These are phyloP conservation scores for Scomber japonicus DNA, from an alignment of 2,113 vertebrate species.

Conservation along the genomic window DNA sequence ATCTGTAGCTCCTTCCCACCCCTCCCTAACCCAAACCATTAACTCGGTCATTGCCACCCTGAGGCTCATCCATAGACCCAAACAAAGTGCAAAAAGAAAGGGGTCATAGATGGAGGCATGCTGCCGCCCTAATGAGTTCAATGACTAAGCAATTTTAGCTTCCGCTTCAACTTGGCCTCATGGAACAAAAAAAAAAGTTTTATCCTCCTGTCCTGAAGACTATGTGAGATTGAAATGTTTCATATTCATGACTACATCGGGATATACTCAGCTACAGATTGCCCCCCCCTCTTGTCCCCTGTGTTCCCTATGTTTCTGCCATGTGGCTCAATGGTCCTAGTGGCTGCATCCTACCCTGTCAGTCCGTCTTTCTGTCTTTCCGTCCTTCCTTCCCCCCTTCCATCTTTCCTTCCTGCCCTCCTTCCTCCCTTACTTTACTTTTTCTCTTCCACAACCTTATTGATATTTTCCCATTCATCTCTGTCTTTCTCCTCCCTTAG, in stretches of 20 bases:
- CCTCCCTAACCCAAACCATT: slow-evolving; percentile 58
- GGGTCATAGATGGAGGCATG: slow-evolving; percentile 66
- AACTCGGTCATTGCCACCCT: slow-evolving; percentile 70
- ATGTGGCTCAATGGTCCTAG: slow-evolving; percentile 24
- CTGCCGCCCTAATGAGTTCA: slow-evolving; percentile 70
- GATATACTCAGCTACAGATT: slow-evolving; percentile 39
- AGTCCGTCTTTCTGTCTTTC: background rate
- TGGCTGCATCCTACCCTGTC: slow-evolving; percentile 28
- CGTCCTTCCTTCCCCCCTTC: background rate
- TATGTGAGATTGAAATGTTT: slow-evolving; percentile 31
- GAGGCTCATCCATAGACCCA: slow-evolving; percentile 74
- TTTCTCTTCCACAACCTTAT: slow-evolving; percentile 45
- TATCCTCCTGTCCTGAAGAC: slow-evolving; percentile 35
- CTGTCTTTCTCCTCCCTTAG: slow-evolving; percentile 15
- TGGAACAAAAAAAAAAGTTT: slow-evolving; percentile 19
- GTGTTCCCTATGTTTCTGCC: slow-evolving; percentile 29
- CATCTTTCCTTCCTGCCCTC: background rate
- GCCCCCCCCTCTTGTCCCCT: slow-evolving; percentile 24
- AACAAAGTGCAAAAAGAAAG: slow-evolving; percentile 67
- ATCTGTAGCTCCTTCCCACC: slow-evolving; percentile 52
- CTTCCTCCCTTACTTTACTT: slow-evolving; percentile 1
- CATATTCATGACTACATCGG: slow-evolving; percentile 39
- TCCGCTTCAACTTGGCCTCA: slow-evolving; percentile 40
- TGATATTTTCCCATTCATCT: slow-evolving; percentile 20
- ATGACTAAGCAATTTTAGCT: slow-evolving; percentile 57